phyloP scores from a whole-genome alignment of 2,113 vertebrate genomes.

The Coreoperca whiteheadi region DNA sequence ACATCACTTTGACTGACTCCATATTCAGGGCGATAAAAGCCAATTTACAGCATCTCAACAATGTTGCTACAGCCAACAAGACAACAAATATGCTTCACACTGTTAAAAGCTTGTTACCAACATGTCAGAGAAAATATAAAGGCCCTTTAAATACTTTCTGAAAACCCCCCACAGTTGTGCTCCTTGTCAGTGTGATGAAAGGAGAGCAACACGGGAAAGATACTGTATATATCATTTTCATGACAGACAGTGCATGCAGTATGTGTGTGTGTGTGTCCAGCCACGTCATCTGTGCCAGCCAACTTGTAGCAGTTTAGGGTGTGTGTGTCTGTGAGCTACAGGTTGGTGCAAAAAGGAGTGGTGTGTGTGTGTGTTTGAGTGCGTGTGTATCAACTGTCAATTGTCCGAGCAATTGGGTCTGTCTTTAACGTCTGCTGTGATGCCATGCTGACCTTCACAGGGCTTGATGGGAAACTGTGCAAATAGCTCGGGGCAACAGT shows the following conservation, averaged over 20 bases:
- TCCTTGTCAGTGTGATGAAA: slow-evolving; percentile 9
- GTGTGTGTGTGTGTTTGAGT: not conserved
- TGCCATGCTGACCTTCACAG: slow-evolving; percentile 69
- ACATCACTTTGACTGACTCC: slow-evolving; percentile 47
- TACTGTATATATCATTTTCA: not conserved
- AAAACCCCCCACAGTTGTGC: not conserved
- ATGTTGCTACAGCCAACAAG: slow-evolving; percentile 23
- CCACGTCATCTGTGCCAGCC: not conserved
- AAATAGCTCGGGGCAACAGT: slow-evolving; percentile 60
- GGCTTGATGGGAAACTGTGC: slow-evolving; percentile 59
- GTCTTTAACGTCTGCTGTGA: slow-evolving; percentile 58
- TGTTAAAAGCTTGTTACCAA: slow-evolving; percentile 30
- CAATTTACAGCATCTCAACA: slow-evolving; percentile 19
- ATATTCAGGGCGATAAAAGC: slow-evolving; percentile 37
- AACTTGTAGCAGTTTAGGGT: not conserved
- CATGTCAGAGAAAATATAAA: slow-evolving; percentile 36
- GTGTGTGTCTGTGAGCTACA: not conserved
- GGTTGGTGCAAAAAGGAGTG: slow-evolving; percentile 5
- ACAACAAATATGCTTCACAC: slow-evolving; percentile 16
- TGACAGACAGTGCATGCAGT: not conserved
- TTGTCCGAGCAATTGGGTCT: slow-evolving; percentile 40
- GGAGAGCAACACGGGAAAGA: not conserved
- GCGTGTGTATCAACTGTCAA: slow-evolving; percentile 33
- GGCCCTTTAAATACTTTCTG: slow-evolving; percentile 24
- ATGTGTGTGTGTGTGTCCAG: not conserved